phyloP scores from a whole-genome alignment of 2,888 invertebrate genomes.

The Cataglyphis albicans region DNA sequence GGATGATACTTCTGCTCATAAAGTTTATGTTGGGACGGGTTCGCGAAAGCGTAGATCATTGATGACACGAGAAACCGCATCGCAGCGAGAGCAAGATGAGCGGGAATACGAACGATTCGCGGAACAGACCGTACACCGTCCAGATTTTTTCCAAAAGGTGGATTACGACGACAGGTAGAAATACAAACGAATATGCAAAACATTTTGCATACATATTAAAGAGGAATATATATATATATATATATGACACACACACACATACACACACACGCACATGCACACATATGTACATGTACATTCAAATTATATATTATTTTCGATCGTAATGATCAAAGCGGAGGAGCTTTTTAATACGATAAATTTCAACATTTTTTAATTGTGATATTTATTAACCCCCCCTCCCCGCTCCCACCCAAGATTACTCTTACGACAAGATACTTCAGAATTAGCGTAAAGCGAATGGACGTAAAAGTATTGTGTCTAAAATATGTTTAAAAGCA shows the following conservation, averaged over 20 bases:
- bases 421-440: neutral
- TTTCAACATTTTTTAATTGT: neutral
- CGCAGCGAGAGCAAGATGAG: slow-evolving; percentile 58
- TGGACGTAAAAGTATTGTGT: too few relatives aligned
- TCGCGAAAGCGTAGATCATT: slow-evolving; percentile 77
- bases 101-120: slow-evolving; percentile 66
- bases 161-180: slow-evolving; percentile 66
- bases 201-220: neutral
- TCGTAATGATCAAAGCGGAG: neutral
- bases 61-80: slow-evolving; percentile 71
- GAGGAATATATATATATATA: neutral
- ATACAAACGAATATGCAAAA: neutral
- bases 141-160: slow-evolving; percentile 59
- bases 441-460: too few relatives aligned
- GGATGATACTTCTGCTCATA: slow-evolving; percentile 72
- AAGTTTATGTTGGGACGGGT: slow-evolving; percentile 75
- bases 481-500: neutral
- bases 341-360: neutral
- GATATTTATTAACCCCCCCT: neutral
- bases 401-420: neutral
- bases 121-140: slow-evolving; percentile 62
- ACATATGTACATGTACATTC: neutral
- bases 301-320: neutral
- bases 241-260: too few relatives aligned
- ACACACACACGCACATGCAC: too few relatives aligned